Evolutionary conservation across 2,888 invertebrate species (phyloP), one percentile per base, ranked within the genome.

Genomic region (Epinotia nisella): DNA sequence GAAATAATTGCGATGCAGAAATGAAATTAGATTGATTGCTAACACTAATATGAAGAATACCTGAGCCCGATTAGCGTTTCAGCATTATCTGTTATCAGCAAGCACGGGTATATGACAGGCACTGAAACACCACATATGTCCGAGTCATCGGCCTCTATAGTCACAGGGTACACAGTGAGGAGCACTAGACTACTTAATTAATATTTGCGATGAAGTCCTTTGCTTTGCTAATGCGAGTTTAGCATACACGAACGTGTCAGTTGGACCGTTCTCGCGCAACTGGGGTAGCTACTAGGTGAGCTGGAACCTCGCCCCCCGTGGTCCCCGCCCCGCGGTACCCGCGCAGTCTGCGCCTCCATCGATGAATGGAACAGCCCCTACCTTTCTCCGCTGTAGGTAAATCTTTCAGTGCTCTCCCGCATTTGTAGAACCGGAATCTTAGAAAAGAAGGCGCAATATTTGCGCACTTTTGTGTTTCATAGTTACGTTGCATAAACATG

Each of bases 311-410:
- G 69, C 65, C 59, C 77, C 80, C 79, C 78, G 77, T 9, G 7
- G 77, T 78, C 76, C 75, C 74, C 79, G 78, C 77, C 79, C 76
- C 76, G 75, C 80, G 79, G 75, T 75, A 80, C 78, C 88, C 91
- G 90, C 91, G 89, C 91, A 85, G 87, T 87, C 89, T 90, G 88
- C 85, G 85, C 84, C 81, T 78, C 81, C 72, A 81, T 90, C 90
- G 86, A 93, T 93, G 93, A 93, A 93, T 93, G 93, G 85, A 87
- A 7, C n/a, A 49, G 49, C 67, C 79, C 86, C 85, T 81, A 81
- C 82, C 85, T 81, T 84, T 81, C 83, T 80, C 80, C 83, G 83
- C 81, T 84, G 85, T 85, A 83, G 84, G 85, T 85, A 83, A 87
- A 85, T 87, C 83, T 87, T 82, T 82, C 84, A 86, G 82, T 77